Evolutionary conservation across 2,113 vertebrate genomes (phyloP).

Genomic region (Xenopus tropicalis): UCB_Xtro_10.0 CM004443.2:36890501-36891000

Average conservation of each 20-base stretch:
- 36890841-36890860: not conserved
- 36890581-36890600: constrained; percentile 32
- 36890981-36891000: not conserved
- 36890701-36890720: constrained; percentile 31
- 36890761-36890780: constrained; percentile 9
- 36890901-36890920: not conserved
- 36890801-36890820: constrained; percentile 9
- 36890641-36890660: constrained; percentile 7
- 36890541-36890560: constrained; percentile 13
- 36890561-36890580: constrained; percentile 20
- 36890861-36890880: not conserved
- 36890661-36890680: not conserved
- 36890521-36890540: too few species aligned
- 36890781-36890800: constrained; percentile 1
- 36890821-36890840: constrained; percentile 7
- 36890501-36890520: too few species aligned
- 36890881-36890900: not conserved
- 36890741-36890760: not conserved
- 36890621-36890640: constrained; percentile 12
- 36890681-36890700: constrained; percentile 20
- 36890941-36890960: not conserved
- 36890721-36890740: not conserved
- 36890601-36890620: constrained; percentile 11
- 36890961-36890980: constrained; percentile 8
- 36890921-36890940: not conserved